phyloP scores from a whole-genome alignment of 2,797 vertebrate genomes.

The Huso huso region DNA sequence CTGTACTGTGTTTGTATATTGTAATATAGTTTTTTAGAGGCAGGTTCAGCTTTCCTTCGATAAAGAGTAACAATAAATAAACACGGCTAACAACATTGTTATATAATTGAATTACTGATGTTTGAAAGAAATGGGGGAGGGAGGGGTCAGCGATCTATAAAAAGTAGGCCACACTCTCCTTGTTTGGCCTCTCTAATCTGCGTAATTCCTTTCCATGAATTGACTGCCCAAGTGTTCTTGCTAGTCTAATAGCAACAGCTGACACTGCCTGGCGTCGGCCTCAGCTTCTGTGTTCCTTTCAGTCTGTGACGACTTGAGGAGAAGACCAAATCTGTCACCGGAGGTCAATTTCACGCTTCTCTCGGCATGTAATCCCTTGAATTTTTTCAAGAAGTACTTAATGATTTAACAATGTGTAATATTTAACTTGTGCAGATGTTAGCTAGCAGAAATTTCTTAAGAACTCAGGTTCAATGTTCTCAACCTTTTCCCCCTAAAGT shows the following conservation, averaged over 20 bases:
- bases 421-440: no score
- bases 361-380: not conserved
- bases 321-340: constrained; percentile 37
- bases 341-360: constrained; percentile 23
- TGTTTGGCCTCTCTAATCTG: constrained; percentile 1
- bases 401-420: no score
- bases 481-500: no score
- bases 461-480: no score
- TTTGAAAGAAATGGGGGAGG: no score
- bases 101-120: no score
- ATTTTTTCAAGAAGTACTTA: not conserved
- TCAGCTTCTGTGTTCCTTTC: constrained; percentile 19
- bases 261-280: constrained; percentile 18
- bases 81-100: no score
- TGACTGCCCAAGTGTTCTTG: constrained; percentile 8
- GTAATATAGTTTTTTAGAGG: no score
- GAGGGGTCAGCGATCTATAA: not conserved
- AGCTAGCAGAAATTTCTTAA: no score
- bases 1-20: no score
- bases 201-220: not conserved
- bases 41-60: no score
- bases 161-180: not conserved
- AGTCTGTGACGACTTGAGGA: constrained; percentile 15
- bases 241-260: constrained; percentile 20
- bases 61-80: no score